These are phyloP conservation scores for Eurosta solidaginis DNA, from an alignment of 1,140 invertebrate species.

Conservation along the genomic window DNA sequence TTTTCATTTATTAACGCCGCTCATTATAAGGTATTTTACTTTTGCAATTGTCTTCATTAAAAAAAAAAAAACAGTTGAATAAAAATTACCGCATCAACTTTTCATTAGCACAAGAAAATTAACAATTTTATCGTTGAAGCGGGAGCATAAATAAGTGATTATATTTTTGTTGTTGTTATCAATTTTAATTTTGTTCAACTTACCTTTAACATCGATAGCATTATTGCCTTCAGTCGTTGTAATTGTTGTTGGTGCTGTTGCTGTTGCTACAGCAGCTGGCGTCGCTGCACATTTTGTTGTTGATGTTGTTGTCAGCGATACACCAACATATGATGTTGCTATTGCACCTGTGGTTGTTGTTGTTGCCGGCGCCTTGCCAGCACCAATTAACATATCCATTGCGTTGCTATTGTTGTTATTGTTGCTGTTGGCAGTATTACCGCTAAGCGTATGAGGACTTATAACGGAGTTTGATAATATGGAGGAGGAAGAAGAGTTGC, in stretches of 20 bases:
- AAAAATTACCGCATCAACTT: not conserved
- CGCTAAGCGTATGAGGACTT: constrained; percentile 31
- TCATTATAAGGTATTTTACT: not conserved
- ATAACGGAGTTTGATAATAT: constrained; percentile 31
- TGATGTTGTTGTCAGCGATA: constrained; percentile 31
- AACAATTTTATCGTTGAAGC: not conserved
- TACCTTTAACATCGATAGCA: constrained; percentile 56
- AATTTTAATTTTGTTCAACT: constrained; percentile 41
- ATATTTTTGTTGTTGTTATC: not conserved
- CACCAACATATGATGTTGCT: constrained; percentile 38
- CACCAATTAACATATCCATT: constrained; percentile 33
- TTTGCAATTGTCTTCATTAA: not conserved
- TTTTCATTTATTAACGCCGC: not conserved
- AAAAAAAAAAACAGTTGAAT: too few species aligned
- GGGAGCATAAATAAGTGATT: not conserved
- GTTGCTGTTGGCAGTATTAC: constrained; percentile 41
- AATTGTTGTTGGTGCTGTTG: constrained; percentile 21
- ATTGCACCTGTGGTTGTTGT: constrained; percentile 41
- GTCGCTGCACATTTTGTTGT: constrained; percentile 37
- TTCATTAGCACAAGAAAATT: not conserved
- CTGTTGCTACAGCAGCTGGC: constrained; percentile 30
- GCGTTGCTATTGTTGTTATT: constrained; percentile 40
- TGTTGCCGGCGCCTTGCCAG: constrained; percentile 38
- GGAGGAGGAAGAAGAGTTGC: constrained; percentile 33
- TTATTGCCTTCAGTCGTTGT: constrained; percentile 39